A percentile compares a stretch with the other conserved stretches of the same genome.
phyloP scores from a whole-genome alignment of 1,140 invertebrate genomes.

The Luehdorfia chinensis region DNA sequence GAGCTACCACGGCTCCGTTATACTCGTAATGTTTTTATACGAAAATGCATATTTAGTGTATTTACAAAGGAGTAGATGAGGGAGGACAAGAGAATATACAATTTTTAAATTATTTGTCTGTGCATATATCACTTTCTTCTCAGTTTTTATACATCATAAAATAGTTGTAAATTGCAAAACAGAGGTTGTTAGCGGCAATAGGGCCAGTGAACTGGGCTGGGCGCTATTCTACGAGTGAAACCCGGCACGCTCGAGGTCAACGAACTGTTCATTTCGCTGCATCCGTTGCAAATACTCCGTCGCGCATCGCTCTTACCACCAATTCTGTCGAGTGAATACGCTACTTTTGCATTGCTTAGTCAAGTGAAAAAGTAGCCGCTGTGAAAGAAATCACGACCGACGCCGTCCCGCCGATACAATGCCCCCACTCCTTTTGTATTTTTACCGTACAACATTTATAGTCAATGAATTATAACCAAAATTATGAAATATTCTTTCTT shows the following conservation, averaged over 20 bases:
- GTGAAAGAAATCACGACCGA: conserved; percentile 46
- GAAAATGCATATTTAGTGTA: too few species aligned
- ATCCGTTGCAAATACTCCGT: conserved; percentile 73
- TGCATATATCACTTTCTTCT: too few species aligned
- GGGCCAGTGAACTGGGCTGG: conserved; percentile 69
- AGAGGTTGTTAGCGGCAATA: conserved; percentile 36
- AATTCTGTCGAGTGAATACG: conserved; percentile 58
- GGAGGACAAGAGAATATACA: too few species aligned
- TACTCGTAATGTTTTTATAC: too few species aligned
- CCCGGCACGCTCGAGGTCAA: conserved; percentile 63
- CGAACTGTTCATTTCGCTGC: conserved; percentile 74
- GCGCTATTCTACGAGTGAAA: conserved; percentile 67
- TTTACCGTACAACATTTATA: too few species aligned
- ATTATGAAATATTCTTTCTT: too few species aligned
- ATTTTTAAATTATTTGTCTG: too few species aligned
- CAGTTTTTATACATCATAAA: conserved; percentile 5
- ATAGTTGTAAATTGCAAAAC: conserved; percentile 32
- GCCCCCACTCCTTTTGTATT: too few species aligned
- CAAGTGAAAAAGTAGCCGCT: conserved; percentile 52
- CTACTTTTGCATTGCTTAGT: conserved; percentile 48
- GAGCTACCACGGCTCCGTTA: too few species aligned
- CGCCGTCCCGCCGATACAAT: conserved; percentile 19
- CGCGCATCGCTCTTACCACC: conserved; percentile 64
- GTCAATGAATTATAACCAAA: too few species aligned
- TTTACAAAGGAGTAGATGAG: too few species aligned